Evolutionary conservation across 2,113 vertebrate genomes (phyloP).

Genomic region (Morone chrysops): DNA sequence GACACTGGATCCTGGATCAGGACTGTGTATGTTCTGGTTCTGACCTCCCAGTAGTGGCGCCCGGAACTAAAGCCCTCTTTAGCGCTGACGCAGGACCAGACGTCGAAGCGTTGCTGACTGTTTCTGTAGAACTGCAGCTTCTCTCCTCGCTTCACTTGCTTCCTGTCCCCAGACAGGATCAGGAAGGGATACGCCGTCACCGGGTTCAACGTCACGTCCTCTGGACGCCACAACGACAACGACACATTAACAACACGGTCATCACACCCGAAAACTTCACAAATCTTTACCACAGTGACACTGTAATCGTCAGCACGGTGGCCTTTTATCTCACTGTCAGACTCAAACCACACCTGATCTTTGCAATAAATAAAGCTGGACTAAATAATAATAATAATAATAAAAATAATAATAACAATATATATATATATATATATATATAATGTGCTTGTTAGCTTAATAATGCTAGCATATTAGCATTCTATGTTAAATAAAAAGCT

Average conservation of each 20-base stretch:
- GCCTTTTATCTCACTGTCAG: no score
- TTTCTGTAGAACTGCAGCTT: conserved; percentile 83
- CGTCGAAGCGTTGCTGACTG: conserved; percentile 80
- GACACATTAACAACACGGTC: no score
- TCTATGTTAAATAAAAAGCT: no score
- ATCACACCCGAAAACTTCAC: no score
- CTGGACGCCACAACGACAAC: conserved; percentile 40
- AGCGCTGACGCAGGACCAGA: conserved; percentile 82
- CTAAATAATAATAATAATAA: no score
- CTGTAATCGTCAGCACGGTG: no score
- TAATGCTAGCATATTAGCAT: no score
- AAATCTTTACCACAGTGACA: no score
- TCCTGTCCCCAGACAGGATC: conserved; percentile 82
- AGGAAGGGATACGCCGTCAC: conserved; percentile 85
- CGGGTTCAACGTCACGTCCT: conserved; percentile 82
- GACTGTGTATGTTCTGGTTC: neutral
- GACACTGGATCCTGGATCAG: neutral
- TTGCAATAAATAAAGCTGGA: neutral
- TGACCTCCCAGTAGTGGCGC: conserved; percentile 86
- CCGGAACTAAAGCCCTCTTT: conserved; percentile 78
- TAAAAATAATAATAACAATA: no score
- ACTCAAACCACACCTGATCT: neutral
- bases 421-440: no score
- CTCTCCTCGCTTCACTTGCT: conserved; percentile 83
- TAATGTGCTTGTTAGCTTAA: no score